Conservation (phyloP, 2,113 vertebrate species). For the Microtus oregoni region DNA sequence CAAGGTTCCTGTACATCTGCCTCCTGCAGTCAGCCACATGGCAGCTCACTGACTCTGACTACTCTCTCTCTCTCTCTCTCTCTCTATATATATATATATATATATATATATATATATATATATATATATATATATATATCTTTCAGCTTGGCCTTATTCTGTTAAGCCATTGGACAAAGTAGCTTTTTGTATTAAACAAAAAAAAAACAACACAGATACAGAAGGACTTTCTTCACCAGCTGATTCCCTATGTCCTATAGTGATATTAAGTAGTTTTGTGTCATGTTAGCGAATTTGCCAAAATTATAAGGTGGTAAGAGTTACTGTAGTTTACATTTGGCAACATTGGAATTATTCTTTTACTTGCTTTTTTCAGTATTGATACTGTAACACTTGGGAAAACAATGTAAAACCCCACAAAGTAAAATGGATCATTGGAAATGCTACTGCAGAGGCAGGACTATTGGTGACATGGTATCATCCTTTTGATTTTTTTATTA, state of each 20-base stretch:
- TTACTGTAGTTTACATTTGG: slow-evolving; percentile 2
- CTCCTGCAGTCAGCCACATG: too few species aligned
- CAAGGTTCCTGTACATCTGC: too few species aligned
- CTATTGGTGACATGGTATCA: not conserved
- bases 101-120: too few species aligned
- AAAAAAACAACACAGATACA: too few species aligned
- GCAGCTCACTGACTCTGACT: too few species aligned
- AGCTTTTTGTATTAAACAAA: too few species aligned
- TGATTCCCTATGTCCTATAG: not conserved
- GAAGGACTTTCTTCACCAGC: too few species aligned
- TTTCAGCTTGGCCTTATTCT: too few species aligned
- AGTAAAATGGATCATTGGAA: not conserved
- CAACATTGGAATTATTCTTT: not conserved
- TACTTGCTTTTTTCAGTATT: not conserved
- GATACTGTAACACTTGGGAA: not conserved
- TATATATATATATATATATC: too few species aligned
- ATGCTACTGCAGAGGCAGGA: not conserved
- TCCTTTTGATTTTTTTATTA: not conserved
- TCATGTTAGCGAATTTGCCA: slow-evolving; percentile 17
- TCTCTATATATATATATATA: too few species aligned
- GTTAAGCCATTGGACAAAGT: too few species aligned
- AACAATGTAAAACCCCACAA: not conserved
- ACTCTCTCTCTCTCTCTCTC: too few species aligned
- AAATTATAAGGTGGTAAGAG: slow-evolving; percentile 8
- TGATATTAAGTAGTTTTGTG: slow-evolving; percentile 25